Evolutionary conservation across 1,140 invertebrate species (phyloP).

Genomic region (Bombus superbus): DNA sequence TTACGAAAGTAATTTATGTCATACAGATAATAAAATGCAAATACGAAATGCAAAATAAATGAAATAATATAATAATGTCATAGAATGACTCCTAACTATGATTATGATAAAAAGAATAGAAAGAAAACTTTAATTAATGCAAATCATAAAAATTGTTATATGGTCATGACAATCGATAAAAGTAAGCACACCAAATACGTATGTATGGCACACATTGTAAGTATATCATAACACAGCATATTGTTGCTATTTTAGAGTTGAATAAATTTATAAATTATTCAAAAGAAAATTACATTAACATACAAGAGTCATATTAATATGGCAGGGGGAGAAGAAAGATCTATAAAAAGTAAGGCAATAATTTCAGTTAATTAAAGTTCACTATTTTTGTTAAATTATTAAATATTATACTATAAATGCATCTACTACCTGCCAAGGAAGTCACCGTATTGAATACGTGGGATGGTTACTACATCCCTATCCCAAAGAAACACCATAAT

Average conservation of each 20-base stretch:
- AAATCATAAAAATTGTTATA: not conserved
- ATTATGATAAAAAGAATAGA: not conserved
- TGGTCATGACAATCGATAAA: not conserved
- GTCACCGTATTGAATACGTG: constrained; percentile 89
- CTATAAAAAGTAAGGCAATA: constrained; percentile 3
- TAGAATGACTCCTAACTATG: not conserved
- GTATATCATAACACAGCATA: no score
- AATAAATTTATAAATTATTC: not conserved
- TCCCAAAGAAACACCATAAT: constrained; percentile 91
- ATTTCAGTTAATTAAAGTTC: constrained; percentile 1
- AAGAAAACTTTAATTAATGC: not conserved
- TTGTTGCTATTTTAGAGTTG: not conserved
- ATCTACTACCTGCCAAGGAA: constrained; percentile 90
- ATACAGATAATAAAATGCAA: not conserved
- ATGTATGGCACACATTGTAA: constrained; percentile 3
- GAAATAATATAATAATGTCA: not conserved
- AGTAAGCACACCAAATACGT: not conserved
- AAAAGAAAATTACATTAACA: not conserved
- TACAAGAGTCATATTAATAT: no score
- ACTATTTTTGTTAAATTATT: not conserved
- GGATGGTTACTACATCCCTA: constrained; percentile 90
- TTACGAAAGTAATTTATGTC: not conserved
- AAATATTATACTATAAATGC: not conserved
- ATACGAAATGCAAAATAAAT: constrained; percentile 3
- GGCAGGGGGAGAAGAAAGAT: not conserved